Evolutionary conservation across 2,797 vertebrate genomes (phyloP).

Genomic region (Gambusia yucatana): DNA sequence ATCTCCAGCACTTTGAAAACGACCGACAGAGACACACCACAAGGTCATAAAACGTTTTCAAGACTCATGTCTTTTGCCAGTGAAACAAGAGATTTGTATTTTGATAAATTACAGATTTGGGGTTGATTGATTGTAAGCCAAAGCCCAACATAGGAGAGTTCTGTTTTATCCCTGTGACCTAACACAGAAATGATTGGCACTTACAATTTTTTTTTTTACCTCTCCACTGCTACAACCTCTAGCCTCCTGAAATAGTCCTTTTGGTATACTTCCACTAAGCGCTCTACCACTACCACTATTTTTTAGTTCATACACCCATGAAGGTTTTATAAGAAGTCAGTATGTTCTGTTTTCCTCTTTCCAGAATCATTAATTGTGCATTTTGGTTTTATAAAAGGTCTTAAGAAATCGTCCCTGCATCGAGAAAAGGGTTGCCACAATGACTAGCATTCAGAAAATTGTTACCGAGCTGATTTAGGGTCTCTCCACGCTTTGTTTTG

Average conservation of each 20-base stretch:
- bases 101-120: not conserved
- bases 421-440: not conserved
- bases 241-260: not conserved
- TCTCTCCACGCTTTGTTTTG: conserved; percentile 4
- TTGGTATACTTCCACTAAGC: not conserved
- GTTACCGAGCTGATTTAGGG: not conserved
- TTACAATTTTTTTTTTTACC: not conserved
- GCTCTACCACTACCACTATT: not conserved
- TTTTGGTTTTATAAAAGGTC: not conserved
- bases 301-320: not conserved
- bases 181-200: not conserved
- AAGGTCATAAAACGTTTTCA: not conserved
- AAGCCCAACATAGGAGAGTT: not conserved
- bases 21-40: not conserved
- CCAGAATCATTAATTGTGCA: not conserved
- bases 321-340: not conserved
- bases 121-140: not conserved
- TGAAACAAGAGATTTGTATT: not conserved
- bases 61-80: not conserved
- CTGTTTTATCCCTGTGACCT: not conserved
- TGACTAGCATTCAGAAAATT: not conserved
- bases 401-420: not conserved
- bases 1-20: not conserved
- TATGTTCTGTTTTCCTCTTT: not conserved
- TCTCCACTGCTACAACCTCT: not conserved